Evolutionary conservation across 2,888 invertebrate species (phyloP).

Genomic region (Ophion ellenae): DNA sequence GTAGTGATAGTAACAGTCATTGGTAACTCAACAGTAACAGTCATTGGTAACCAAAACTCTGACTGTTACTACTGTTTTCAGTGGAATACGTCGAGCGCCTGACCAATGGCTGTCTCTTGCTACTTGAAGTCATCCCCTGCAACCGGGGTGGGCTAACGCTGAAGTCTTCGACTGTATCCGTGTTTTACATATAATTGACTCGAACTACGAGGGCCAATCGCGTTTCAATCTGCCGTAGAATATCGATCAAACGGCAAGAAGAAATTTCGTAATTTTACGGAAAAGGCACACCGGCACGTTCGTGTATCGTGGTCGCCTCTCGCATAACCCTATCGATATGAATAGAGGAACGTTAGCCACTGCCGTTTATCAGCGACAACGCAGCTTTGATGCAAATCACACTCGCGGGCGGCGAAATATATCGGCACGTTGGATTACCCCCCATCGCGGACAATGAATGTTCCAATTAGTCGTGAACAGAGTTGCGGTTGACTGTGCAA

Average conservation of each 20-base stretch:
- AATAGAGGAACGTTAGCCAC: constrained; percentile 45
- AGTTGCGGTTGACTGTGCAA: constrained; percentile 33
- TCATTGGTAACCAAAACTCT: too few relatives aligned
- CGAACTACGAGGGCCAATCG: constrained; percentile 42
- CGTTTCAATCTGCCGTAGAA: constrained; percentile 42
- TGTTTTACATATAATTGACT: constrained; percentile 56
- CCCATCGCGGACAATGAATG: constrained; percentile 33
- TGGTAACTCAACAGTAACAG: too few relatives aligned
- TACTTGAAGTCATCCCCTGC: background rate
- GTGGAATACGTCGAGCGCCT: background rate
- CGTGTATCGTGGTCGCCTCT: constrained; percentile 11
- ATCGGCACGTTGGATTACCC: constrained; percentile 14
- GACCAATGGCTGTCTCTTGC: background rate
- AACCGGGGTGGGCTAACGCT: background rate
- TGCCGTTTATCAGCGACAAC: constrained; percentile 37
- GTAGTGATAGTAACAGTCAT: too few relatives aligned
- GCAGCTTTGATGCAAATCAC: constrained; percentile 45
- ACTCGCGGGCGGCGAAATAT: constrained; percentile 15
- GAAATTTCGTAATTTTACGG: constrained; percentile 54
- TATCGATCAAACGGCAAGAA: constrained; percentile 59
- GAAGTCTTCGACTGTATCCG: constrained; percentile 32
- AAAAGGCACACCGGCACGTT: constrained; percentile 4
- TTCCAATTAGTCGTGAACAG: constrained; percentile 59
- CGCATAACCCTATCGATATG: constrained; percentile 25
- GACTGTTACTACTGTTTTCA: too few relatives aligned